Base-by-base conservation (phyloP, 2,113 vertebrate genomes). In the Ciconia maguari region DNA sequence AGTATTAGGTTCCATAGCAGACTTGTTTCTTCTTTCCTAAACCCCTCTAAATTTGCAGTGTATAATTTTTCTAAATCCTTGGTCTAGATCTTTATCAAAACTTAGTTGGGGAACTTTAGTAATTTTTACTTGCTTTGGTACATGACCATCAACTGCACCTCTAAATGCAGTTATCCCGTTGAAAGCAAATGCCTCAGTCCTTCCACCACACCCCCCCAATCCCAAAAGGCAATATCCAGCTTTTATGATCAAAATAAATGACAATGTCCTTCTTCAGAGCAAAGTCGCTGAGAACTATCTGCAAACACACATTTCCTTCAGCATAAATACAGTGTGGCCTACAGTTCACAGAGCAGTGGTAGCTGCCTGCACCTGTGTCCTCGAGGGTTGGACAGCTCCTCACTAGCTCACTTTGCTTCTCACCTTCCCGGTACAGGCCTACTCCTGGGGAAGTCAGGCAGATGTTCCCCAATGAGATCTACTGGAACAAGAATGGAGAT, bases 331-430 rank as follows among this genome's bases (percentile, higher is more conserved):
- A 64, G 10, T 12, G 24, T 49, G 14, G 41, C 20, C 34, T 64
- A 1, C 15, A 57, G 15, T 9, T 68, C 26, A 19, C 32, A 61
- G 51, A 48, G 4, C 57, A 64, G 65, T 5, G 19, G 15, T 11
- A 29, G 36, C 55, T 11, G 12, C 55, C 24, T 36, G 41, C 0
- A 0, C 0, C 0, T 9, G 11, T 79, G 16, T 30, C 22, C 16
- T 11, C 1, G 1, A 27, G 8, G 27, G n/a, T 1, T 72, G 64
- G 22, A 18, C 16, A 34, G n/a, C n/a, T 66, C 55, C 48, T 84
- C 2, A 0, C 30, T 52, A 19, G 18, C 54, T 85, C 13, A 1
- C 44, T 49, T 44, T 11, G 34, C 52, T 91, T 83, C 70, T 89
- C 19, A 8, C 49, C 21, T 72, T 82, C 49, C 32, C 30, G 1